Base-by-base conservation (phyloP, 1,140 invertebrate species). In the Bombus terrestris region DNA sequence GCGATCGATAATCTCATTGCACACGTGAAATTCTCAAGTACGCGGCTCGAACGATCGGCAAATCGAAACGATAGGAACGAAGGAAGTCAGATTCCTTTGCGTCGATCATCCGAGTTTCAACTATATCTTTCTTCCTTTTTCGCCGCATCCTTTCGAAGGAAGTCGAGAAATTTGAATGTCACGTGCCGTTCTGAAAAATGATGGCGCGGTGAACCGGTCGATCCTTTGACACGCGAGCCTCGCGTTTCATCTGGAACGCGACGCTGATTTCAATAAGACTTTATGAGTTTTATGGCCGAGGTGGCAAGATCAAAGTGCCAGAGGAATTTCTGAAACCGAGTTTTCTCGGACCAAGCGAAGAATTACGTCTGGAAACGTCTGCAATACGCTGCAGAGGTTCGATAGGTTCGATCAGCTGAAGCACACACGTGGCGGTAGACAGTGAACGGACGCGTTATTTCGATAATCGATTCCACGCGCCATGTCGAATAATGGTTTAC, bases 391-490 rank as follows among this genome's bases (percentile, higher is more conserved):
- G 2, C 1, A 37, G 3, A 35, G 9, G 4, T 28, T 13, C 12
- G 39, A 68, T 10, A 53, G 22, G 35, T 47, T 22, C n/a, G 53
- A 74, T 59, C 5, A 43, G 6, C 41, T 12, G 25, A n/a, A 8
- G 12, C 3, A 4, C 3, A 43, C 35, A 43, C 6, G 32, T 41
- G 43, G 15, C 74, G 35, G n/a, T 2, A 62, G 59, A 66, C 37
- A 39, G 72, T 13, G 57, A 39, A 53, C 59, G 62, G 47, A 15
- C 76, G 39, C 39, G 57, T 71, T 84, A 69, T 88, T 87, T 73
- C 88, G 88, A 85, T 90, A 90, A 90, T 90, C 85, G 88, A 89
- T 89, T 89, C 80, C 69, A 59, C 83, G 81, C 79, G 77, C 72
- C 47, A n/a, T 79, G 81, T 81, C 88, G 89, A 82, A 89, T 89